Evolutionary conservation across 2,113 vertebrate genomes (phyloP).

Genomic region (Crotalus tigris): DNA sequence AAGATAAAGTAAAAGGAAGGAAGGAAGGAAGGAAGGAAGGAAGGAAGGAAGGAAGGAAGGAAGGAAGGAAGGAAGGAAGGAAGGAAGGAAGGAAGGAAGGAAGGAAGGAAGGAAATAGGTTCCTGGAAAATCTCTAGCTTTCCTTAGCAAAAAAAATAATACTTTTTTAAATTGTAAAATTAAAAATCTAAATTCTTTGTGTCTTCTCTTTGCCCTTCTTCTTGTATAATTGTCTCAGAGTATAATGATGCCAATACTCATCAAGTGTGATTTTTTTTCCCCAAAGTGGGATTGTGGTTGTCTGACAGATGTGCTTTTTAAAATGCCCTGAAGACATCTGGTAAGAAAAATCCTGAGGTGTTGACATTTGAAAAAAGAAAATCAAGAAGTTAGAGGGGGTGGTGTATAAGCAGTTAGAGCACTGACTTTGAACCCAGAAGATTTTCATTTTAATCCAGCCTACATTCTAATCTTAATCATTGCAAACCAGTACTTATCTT

Average conservation of each 20-base stretch:
- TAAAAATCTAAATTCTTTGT: background rate
- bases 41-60: no score
- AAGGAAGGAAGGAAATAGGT: background rate
- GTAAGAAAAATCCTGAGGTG: slow-evolving; percentile 40
- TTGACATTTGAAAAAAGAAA: slow-evolving; percentile 23
- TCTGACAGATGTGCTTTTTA: slow-evolving; percentile 20
- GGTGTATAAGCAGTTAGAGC: no score
- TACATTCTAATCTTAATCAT: background rate
- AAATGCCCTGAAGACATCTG: slow-evolving; percentile 34
- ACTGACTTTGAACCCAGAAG: background rate
- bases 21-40: no score
- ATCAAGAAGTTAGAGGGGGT: slow-evolving; percentile 28
- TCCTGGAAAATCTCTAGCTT: background rate
- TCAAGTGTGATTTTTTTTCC: slow-evolving; percentile 8
- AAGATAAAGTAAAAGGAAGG: background rate
- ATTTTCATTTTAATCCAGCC: background rate
- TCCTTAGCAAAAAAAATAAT: background rate
- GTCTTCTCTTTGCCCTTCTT: background rate
- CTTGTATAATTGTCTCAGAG: background rate
- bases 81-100: background rate
- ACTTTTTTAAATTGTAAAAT: background rate
- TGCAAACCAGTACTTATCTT: background rate
- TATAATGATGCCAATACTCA: slow-evolving; percentile 13
- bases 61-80: background rate
- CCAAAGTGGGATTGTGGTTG: slow-evolving; percentile 8